phyloP scores from a whole-genome alignment of 2,888 invertebrate genomes.

The Lacanobia wlatinum region DNA sequence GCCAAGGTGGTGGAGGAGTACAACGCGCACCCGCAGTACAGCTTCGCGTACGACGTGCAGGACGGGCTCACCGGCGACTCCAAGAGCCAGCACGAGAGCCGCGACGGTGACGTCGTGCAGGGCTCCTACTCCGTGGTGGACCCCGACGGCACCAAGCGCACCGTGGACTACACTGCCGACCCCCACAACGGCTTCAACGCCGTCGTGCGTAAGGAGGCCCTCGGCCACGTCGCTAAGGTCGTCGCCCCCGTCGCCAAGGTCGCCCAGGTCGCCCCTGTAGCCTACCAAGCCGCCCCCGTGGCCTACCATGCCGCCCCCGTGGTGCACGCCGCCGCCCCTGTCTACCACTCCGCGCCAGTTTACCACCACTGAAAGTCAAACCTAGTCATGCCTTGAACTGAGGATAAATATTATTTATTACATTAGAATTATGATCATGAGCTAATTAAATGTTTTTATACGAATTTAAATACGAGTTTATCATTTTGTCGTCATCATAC shows the following conservation, averaged over 20 bases:
- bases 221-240: slow-evolving; percentile 76
- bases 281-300: slow-evolving; percentile 68
- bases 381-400: slow-evolving; percentile 49
- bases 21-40: slow-evolving; percentile 79
- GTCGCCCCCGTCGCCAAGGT: slow-evolving; percentile 69
- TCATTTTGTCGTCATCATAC: neutral
- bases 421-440: slow-evolving; percentile 34
- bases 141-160: slow-evolving; percentile 87
- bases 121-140: slow-evolving; percentile 88
- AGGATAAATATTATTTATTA: slow-evolving; percentile 52
- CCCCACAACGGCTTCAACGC: slow-evolving; percentile 89
- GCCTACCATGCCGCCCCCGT: slow-evolving; percentile 71
- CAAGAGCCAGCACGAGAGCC: slow-evolving; percentile 86
- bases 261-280: slow-evolving; percentile 62
- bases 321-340: slow-evolving; percentile 58
- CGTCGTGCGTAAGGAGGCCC: slow-evolving; percentile 85
- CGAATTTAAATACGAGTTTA: neutral
- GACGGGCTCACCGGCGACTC: slow-evolving; percentile 88
- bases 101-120: slow-evolving; percentile 88
- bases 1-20: slow-evolving; percentile 72
- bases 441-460: slow-evolving; percentile 42
- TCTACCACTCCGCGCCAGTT: slow-evolving; percentile 63
- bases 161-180: slow-evolving; percentile 89
- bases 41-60: slow-evolving; percentile 88
- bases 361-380: slow-evolving; percentile 57